These are phyloP conservation scores for Enteromius argenteus DNA, from an alignment of 2,797 vertebrate species.

Conservation along the genomic window DNA sequence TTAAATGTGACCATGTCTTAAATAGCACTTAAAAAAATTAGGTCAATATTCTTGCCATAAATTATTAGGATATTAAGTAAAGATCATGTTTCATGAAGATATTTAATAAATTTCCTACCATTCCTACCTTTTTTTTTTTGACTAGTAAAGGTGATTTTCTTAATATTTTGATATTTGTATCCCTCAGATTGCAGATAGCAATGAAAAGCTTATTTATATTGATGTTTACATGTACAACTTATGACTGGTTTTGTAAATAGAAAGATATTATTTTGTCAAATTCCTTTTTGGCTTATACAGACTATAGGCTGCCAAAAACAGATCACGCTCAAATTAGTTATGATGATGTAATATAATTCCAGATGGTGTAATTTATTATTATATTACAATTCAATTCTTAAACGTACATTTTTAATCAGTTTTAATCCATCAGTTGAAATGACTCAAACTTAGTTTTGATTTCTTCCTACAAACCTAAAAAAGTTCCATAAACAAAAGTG, in stretches of 20 bases:
- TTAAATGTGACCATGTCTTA: background rate
- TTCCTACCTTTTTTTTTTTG: too few species aligned
- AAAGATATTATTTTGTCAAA: background rate
- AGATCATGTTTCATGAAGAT: too few species aligned
- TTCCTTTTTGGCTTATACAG: background rate
- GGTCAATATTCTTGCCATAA: too few species aligned
- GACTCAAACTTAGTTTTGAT: constrained; percentile 17
- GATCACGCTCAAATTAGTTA: background rate
- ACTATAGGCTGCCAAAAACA: background rate
- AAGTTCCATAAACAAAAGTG: constrained; percentile 18
- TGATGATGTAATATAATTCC: background rate
- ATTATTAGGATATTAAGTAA: too few species aligned
- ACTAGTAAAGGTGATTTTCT: too few species aligned
- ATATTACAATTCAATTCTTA: background rate
- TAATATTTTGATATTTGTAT: too few species aligned
- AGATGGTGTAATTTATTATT: background rate
- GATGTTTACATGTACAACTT: too few species aligned
- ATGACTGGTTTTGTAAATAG: too few species aligned
- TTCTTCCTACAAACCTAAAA: background rate
- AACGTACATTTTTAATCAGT: background rate
- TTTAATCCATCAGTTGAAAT: background rate
- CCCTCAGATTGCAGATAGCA: too few species aligned
- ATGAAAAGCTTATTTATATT: too few species aligned
- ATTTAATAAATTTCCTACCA: too few species aligned
- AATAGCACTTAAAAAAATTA: too few species aligned